These are phyloP conservation scores for Lasioglossum zephyrum DNA, from an alignment of 2,888 invertebrate genomes.

Conservation along the genomic window DNA sequence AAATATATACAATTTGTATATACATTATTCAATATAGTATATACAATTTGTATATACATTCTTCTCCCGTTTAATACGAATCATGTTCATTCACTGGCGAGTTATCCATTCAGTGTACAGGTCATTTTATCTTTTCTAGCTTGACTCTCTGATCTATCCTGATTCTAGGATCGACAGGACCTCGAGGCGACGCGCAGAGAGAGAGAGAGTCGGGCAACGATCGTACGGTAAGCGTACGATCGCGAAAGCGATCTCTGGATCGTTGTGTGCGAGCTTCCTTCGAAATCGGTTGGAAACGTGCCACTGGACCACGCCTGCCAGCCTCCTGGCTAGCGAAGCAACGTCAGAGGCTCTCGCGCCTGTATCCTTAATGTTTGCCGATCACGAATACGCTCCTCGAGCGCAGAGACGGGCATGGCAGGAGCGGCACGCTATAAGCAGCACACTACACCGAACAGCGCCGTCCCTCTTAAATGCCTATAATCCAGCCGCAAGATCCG, in stretches of 20 bases:
- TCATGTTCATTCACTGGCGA: background rate
- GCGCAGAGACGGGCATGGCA: background rate
- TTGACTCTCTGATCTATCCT: background rate
- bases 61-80: background rate
- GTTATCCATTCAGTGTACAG: background rate
- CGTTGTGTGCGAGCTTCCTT: slow-evolving; percentile 59
- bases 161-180: background rate
- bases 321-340: slow-evolving; percentile 6
- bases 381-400: slow-evolving; percentile 18
- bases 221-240: slow-evolving; percentile 67
- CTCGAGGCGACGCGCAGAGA: slow-evolving; percentile 47
- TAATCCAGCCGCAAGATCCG: slow-evolving; percentile 23
- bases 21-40: no score
- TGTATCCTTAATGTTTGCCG: slow-evolving; percentile 26
- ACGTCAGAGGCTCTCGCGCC: background rate
- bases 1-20: no score
- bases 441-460: slow-evolving; percentile 8
- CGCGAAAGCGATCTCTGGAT: slow-evolving; percentile 64
- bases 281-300: slow-evolving; percentile 65
- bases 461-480: slow-evolving; percentile 22
- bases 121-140: background rate
- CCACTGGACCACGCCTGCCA: slow-evolving; percentile 66
- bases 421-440: background rate
- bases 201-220: slow-evolving; percentile 71
- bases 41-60: no score